These are phyloP conservation scores for Bergia sp. DNA, from an alignment of 92 coral and sea anemone species.

Conservation along the genomic window DNA sequence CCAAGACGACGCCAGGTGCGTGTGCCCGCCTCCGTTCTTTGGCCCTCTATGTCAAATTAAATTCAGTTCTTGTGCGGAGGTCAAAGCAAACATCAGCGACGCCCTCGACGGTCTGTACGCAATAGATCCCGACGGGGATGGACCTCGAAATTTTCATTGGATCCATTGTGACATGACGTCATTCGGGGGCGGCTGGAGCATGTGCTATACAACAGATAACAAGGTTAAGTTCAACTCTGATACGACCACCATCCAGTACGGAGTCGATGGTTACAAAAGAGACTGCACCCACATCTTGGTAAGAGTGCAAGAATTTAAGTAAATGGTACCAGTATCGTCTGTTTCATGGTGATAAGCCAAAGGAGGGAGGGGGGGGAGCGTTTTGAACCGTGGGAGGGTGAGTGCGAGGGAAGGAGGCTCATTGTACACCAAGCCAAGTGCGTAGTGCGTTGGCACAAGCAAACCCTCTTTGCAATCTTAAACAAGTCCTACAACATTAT, in stretches of 20 bases:
- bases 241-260: background rate
- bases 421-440: too few relatives aligned
- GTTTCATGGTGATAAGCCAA: too few relatives aligned
- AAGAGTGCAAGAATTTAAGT: background rate
- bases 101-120: background rate
- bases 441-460: too few relatives aligned
- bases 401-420: too few relatives aligned
- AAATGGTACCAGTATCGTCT: background rate
- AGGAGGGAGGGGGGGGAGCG: too few relatives aligned
- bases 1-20: background rate
- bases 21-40: conserved; percentile 1
- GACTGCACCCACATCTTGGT: conserved; percentile 9
- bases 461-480: too few relatives aligned
- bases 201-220: conserved; percentile 4
- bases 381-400: too few relatives aligned
- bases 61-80: conserved; percentile 6
- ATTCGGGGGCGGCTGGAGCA: conserved; percentile 21
- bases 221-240: conserved; percentile 2
- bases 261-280: background rate
- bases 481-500: too few relatives aligned
- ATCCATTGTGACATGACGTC: conserved; percentile 25
- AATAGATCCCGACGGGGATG: background rate
- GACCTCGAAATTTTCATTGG: background rate
- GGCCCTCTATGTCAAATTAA: background rate
- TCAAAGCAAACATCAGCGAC: background rate